Evolutionary conservation across 2,888 invertebrate species (phyloP), one percentile per base, ranked within the genome.

Genomic region (Carpatolechia fugitivella): DNA sequence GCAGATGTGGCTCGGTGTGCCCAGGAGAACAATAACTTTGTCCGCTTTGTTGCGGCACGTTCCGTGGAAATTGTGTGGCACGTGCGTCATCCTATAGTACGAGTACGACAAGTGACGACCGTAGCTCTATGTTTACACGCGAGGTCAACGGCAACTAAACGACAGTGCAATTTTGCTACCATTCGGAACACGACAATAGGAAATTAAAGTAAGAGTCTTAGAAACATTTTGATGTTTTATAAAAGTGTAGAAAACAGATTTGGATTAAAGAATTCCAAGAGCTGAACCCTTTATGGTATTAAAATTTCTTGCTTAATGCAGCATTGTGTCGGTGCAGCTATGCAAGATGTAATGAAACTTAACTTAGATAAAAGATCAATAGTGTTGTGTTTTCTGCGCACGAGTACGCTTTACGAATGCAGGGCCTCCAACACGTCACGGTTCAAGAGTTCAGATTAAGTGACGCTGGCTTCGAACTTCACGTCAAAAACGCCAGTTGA

Each of bases 1-100:
- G 67, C 74, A 76, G 70, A 71, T 74, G 75, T 70, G 71, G 69
- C 61, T 65, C 66, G 56, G 65, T 59, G 59, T 60, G 68, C 64
- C 63, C 61, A 65, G 62, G 72, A 76, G 76, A 80, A 85, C 80
- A 86, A 82, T 82, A 76, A 74, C 63, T 69, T 61, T 60, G 66
- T 61, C 57, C 69, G 70, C 72, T 74, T 83, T 81, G 81, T 83
- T 67, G 64, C 52, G 69, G 66, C 78, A 76, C 76, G 78, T 74
- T 74, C 66, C 70, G 72, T 74, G 74, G 65, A 74, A 76, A 81
- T 76, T 70, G 72, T 59, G 62, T 63, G 68, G 65, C 78, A 80
- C 74, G 76, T 78, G 78, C 76, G 72, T 74, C 68, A 66, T 58
- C 56, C 63, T 57, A 61, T 60, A 62, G 58, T 61, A 6, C 13